These are phyloP conservation scores for Zosterops pallidus DNA, from an alignment of 2,113 vertebrate genomes.

Conservation along the genomic window DNA sequence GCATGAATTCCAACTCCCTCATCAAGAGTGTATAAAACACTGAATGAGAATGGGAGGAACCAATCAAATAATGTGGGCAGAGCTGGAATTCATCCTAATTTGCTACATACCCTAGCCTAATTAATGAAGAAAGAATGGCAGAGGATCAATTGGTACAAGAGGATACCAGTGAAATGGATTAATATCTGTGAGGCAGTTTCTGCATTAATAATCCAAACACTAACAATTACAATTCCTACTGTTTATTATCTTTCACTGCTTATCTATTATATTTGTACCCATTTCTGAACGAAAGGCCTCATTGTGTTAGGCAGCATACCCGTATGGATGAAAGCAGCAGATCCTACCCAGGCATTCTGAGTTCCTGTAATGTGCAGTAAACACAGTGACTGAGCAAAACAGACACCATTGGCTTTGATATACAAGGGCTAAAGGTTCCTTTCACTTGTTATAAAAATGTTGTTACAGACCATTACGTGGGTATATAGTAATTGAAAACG, in stretches of 20 bases:
- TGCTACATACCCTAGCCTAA: background rate
- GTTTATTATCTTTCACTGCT: slow-evolving; percentile 34
- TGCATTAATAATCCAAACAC: slow-evolving; percentile 49
- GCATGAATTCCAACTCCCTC: slow-evolving; percentile 54
- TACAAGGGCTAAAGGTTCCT: background rate
- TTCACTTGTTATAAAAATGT: background rate
- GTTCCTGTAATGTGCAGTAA: background rate
- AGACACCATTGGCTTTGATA: background rate
- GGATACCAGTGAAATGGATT: slow-evolving; percentile 28
- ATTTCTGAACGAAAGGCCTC: slow-evolving; percentile 19
- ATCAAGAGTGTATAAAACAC: slow-evolving; percentile 50
- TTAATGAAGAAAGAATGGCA: slow-evolving; percentile 37
- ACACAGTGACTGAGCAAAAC: background rate
- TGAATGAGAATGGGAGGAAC: slow-evolving; percentile 52
- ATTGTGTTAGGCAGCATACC: background rate
- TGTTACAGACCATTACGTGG: background rate
- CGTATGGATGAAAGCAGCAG: background rate
- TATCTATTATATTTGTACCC: slow-evolving; percentile 41
- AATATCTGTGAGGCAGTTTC: slow-evolving; percentile 46
- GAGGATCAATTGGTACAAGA: slow-evolving; percentile 45
- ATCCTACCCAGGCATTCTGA: background rate
- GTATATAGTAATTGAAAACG: background rate
- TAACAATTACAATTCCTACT: slow-evolving; percentile 30
- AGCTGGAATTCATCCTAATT: slow-evolving; percentile 28
- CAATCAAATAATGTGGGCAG: slow-evolving; percentile 4